Conservation (phyloP, 2,797 vertebrate genomes). For the Zenarchopterus dispar region DNA sequence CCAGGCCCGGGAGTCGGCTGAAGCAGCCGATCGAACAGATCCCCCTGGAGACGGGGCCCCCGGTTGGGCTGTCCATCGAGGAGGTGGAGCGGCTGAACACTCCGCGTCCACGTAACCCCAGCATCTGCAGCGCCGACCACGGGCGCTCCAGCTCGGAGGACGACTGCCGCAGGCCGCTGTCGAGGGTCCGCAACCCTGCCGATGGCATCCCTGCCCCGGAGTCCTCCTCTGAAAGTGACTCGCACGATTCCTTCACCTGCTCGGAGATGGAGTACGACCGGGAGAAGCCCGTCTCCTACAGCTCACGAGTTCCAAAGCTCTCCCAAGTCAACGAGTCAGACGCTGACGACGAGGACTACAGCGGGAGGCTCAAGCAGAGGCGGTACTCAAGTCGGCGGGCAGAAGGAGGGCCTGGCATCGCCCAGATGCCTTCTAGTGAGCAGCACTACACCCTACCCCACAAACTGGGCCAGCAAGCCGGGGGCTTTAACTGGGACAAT, state of each 20-base stretch:
- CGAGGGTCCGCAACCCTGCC: slow-evolving; percentile 92
- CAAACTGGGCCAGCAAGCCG: slow-evolving; percentile 88
- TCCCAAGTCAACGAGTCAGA: slow-evolving; percentile 98
- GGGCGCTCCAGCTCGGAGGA: slow-evolving; percentile 96
- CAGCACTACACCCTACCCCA: slow-evolving; percentile 86
- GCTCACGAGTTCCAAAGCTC: slow-evolving; percentile 93
- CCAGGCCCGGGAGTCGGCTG: slow-evolving; percentile 92
- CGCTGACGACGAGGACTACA: slow-evolving; percentile 94
- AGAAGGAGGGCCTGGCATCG: slow-evolving; percentile 86
- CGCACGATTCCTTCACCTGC: slow-evolving; percentile 98
- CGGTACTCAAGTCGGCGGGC: slow-evolving; percentile 92
- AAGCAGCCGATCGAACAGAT: slow-evolving; percentile 95
- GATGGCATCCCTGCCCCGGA: slow-evolving; percentile 95
- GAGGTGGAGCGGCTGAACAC: slow-evolving; percentile 98
- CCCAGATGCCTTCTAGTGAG: slow-evolving; percentile 74
- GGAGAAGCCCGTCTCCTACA: slow-evolving; percentile 90
- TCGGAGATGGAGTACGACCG: slow-evolving; percentile 98
- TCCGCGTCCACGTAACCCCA: slow-evolving; percentile 94
- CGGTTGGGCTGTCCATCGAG: slow-evolving; percentile 94
- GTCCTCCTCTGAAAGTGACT: slow-evolving; percentile 98
- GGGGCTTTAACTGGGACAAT: slow-evolving; percentile 96
- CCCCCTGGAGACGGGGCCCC: slow-evolving; percentile 90
- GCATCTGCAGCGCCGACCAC: slow-evolving; percentile 97
- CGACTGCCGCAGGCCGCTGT: slow-evolving; percentile 92
- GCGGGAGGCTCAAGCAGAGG: slow-evolving; percentile 89